phyloP scores from a whole-genome alignment of 2,797 vertebrate species.

The Poliocrania exsul region DNA sequence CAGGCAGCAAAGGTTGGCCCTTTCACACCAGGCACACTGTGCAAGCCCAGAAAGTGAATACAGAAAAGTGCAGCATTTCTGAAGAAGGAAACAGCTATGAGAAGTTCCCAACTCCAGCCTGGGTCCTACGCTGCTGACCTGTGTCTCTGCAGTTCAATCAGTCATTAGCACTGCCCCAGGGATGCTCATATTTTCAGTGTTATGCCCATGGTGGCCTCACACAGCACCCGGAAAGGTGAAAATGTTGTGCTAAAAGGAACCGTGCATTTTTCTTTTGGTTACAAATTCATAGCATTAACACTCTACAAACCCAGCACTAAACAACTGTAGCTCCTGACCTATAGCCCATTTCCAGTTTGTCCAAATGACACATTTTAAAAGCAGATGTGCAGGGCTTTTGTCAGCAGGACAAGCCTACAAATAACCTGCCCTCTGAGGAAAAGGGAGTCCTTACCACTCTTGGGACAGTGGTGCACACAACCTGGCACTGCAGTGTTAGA shows the following conservation, averaged over 20 bases:
- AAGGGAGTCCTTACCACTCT: neutral
- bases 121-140: neutral
- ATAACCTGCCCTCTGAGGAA: neutral
- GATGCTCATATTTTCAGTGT: neutral
- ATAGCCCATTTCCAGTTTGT: neutral
- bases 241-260: neutral
- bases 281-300: neutral
- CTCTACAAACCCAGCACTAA: neutral
- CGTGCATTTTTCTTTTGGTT: neutral
- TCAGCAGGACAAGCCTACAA: neutral
- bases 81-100: neutral
- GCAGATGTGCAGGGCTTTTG: neutral
- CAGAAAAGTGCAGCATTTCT: neutral
- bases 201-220: neutral
- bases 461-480: neutral
- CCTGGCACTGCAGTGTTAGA: neutral
- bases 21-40: neutral
- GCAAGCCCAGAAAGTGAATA: neutral
- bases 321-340: neutral
- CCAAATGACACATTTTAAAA: neutral
- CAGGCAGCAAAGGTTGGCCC: neutral
- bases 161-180: neutral
- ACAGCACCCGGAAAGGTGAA: neutral
- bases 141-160: neutral
- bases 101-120: neutral